Conservation (phyloP, 2,797 vertebrate genomes). For the Amniataba percoides region DNA sequence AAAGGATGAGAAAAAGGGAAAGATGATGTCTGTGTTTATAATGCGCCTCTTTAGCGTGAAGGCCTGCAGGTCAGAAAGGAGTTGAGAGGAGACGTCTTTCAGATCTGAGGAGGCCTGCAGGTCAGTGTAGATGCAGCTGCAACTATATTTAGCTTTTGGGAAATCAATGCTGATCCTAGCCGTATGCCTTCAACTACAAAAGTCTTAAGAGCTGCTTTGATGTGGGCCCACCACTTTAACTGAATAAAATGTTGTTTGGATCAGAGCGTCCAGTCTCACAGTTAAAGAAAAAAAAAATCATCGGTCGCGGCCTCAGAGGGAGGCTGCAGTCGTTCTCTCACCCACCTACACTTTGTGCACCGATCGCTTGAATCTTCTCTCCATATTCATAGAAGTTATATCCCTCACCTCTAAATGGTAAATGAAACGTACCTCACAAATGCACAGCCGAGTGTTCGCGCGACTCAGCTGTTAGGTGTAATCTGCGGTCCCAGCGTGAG, state of each 20-base stretch:
- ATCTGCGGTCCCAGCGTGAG: slow-evolving; percentile 9
- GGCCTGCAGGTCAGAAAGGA: slow-evolving; percentile 18
- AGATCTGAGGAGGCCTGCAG: slow-evolving; percentile 7
- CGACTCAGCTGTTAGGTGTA: background rate
- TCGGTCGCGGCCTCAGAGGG: background rate
- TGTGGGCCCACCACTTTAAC: slow-evolving; percentile 31
- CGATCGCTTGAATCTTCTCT: background rate
- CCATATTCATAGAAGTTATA: background rate
- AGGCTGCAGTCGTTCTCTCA: background rate
- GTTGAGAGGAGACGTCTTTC: slow-evolving; percentile 14
- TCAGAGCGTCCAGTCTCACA: slow-evolving; percentile 26
- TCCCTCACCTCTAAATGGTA: background rate
- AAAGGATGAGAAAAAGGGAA: background rate
- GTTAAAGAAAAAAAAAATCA: slow-evolving; percentile 20
- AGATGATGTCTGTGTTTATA: background rate
- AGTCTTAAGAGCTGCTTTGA: slow-evolving; percentile 48
- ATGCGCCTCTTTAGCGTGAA: background rate
- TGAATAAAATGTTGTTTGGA: slow-evolving; percentile 29
- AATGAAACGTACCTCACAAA: background rate
- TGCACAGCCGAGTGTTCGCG: background rate
- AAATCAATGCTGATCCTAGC: slow-evolving; percentile 55
- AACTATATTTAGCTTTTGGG: slow-evolving; percentile 53
- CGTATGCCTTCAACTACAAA: slow-evolving; percentile 42
- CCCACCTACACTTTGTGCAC: background rate
- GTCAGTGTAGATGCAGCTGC: slow-evolving; percentile 30